These are phyloP conservation scores for Mormyrus proboscirostris DNA, from an alignment of 2,797 vertebrate genomes.

Conservation along the genomic window DNA sequence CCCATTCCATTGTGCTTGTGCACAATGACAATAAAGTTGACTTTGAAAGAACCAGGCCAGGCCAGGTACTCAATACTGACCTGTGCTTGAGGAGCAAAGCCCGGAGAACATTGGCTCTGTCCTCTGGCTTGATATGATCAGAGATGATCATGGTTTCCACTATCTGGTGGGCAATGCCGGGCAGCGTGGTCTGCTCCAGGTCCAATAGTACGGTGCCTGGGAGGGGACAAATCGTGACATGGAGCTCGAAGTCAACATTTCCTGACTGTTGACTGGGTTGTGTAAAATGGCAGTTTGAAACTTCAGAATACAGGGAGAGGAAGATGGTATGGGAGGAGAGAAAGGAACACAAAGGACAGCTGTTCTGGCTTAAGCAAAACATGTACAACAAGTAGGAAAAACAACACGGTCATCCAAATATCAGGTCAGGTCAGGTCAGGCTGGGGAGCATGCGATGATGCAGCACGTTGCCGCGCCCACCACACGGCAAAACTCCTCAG, in stretches of 20 bases:
- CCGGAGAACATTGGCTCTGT: constrained; percentile 80
- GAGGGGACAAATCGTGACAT: background rate
- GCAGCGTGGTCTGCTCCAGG: constrained; percentile 89
- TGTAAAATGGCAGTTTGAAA: background rate
- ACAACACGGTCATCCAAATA: background rate
- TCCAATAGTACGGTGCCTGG: constrained; percentile 88
- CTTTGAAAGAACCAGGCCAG: background rate
- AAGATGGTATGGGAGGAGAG: background rate
- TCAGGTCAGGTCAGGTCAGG: background rate
- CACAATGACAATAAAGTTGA: background rate
- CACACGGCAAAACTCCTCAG: background rate
- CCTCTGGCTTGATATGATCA: constrained; percentile 90
- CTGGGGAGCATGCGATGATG: background rate
- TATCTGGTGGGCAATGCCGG: constrained; percentile 85
- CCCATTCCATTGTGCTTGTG: background rate
- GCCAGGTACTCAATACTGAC: constrained; percentile 19
- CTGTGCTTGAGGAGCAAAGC: constrained; percentile 88
- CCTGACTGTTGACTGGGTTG: background rate
- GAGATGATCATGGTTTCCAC: constrained; percentile 98
- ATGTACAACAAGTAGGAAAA: background rate
- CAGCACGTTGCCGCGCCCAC: background rate
- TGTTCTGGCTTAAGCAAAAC: background rate
- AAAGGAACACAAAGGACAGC: background rate
- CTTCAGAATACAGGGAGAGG: background rate
- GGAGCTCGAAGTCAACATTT: background rate